Evolutionary conservation across 2,797 vertebrate genomes (phyloP).

Genomic region (Lindbergichthys nudifrons): DNA sequence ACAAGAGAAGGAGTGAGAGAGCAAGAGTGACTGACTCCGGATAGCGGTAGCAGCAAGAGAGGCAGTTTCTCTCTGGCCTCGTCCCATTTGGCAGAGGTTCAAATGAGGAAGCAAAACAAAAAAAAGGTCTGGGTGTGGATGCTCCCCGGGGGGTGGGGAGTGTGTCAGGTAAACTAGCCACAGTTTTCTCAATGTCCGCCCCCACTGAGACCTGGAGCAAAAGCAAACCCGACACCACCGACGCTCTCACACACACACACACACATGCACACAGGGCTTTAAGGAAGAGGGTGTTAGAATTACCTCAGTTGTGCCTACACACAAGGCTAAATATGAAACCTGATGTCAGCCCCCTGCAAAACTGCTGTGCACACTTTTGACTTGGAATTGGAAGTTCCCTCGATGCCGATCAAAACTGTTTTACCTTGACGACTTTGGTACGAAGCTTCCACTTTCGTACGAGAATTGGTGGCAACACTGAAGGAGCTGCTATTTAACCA

Average conservation of each 20-base stretch:
- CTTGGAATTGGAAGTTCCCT: conserved; percentile 50
- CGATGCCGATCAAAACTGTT: conserved; percentile 61
- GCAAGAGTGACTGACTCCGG: conserved; percentile 31
- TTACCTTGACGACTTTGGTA: conserved; percentile 59
- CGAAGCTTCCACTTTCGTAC: conserved; percentile 56
- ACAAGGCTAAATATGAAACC: conserved; percentile 56
- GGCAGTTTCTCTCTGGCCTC: conserved; percentile 41
- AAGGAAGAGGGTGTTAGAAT: conserved; percentile 51
- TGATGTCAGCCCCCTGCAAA: conserved; percentile 53
- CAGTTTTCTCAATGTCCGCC: conserved; percentile 62
- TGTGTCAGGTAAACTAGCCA: conserved; percentile 72
- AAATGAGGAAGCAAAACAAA: conserved; percentile 64
- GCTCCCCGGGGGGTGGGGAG: conserved; percentile 50
- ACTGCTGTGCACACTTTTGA: conserved; percentile 50
- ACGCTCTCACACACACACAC: conserved; percentile 18
- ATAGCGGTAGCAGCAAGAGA: conserved; percentile 23
- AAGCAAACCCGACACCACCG: conserved; percentile 70
- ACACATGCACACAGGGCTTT: conserved; percentile 21
- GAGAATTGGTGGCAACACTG: conserved; percentile 50
- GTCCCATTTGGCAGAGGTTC: conserved; percentile 70
- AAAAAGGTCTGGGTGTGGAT: conserved; percentile 38
- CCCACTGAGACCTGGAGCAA: conserved; percentile 61
- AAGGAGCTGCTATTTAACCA: conserved; percentile 65
- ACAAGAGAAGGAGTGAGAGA: conserved; percentile 55
- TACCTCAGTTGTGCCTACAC: conserved; percentile 43